Base-by-base conservation (phyloP, 2,888 invertebrate genomes). In the Malthinus flaveolus region DNA sequence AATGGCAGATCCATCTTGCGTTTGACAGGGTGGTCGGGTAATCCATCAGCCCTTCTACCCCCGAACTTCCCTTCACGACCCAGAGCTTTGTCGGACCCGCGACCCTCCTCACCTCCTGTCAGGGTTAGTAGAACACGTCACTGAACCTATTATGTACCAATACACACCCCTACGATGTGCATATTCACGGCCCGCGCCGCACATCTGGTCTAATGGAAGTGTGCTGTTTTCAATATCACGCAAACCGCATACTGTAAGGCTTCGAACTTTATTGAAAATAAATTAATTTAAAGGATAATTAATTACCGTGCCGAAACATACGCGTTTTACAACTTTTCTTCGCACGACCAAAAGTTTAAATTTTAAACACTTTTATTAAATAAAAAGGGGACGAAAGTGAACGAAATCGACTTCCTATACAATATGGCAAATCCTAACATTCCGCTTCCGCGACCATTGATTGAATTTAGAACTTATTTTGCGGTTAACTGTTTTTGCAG, bases 71-170 rank as follows among this genome's bases (percentile, higher is more conserved):
- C 61, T 52, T 47, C 59, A 61, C 67, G 62, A 66, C 65, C 67
- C 69, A 60, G 64, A 63, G 68, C 73, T 71, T 73, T 75, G 72
- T 76, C 76, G 73, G 74, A 73, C 72, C 70, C 72, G 71, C 73
- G 75, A 75, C 75, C 76, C 77, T 75, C 74, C 77, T 74, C 77
- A 76, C 75, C 77, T 75, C 75, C 77, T 74, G 77, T 76, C 78
- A 78, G 78, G 78, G 79, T 79, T 79, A 79, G 76, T 79, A 75
- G 79, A 79, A 79, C 79, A 79, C 79, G 78, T 78, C 79, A 78
- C 77, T 78, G 79, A 78, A 79, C 78, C 78, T 78, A 79, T 79
- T 79, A 79, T 79, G 78, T 78, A 77, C 77, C 77, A 69, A 71
- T 70, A 71, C 70, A 68, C 65, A 56, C 62, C 56, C 65, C 69